Evolutionary conservation across 23 tunicate species (phyloP), one percentile per base, ranked within the genome.

Genomic region (Trididemnum nubilum): DNA sequence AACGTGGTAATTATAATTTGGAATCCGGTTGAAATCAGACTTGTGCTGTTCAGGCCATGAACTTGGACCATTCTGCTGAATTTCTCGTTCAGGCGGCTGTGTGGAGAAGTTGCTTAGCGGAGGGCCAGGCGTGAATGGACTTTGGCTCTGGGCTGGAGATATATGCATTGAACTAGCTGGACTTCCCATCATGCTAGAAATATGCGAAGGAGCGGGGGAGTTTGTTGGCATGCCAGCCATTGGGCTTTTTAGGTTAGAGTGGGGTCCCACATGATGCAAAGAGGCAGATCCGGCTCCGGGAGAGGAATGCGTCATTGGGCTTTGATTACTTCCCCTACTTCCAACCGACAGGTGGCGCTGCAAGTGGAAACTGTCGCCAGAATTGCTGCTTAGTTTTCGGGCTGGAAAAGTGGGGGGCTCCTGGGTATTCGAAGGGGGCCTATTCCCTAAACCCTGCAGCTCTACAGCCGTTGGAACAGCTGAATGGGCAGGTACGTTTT

Each of bases 261-360:
- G 79, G 0, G 84, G 35, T 1, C 84, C 51, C 21, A 82, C 59
- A 21, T 72, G 60, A 52, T 29, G 36, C 25, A 72, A 84, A 9
- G 84, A 24, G 7, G 29, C 27, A 5, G 58, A 35, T 1, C 44
- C 82, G 1, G 82, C 79, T 0, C 77, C 79, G 19, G 90, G 79
- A 25, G 90, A 79, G 23, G 77, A 28, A 67, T 78, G 90, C 84
- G 78, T 57, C 84, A 85, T 85, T 25, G 90, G 90, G 37, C 90
- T 85, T 12, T 63, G 83, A 49, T 33, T 85, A 66, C 36, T 85
- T 15, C 76, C 51, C 12, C 76, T 35, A 44, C 73, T 85, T 73
- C 78, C 78, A 5, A 25, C 78, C 28, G 78, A 73, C 12, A 73
- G 25, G 31, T 73, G 78, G 9, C 78, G 37, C 39, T 73, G 82